Evolutionary conservation across 2,113 vertebrate genomes (phyloP), one percentile per base, ranked within the genome.

Genomic region (Pygoscelis antarcticus): DNA sequence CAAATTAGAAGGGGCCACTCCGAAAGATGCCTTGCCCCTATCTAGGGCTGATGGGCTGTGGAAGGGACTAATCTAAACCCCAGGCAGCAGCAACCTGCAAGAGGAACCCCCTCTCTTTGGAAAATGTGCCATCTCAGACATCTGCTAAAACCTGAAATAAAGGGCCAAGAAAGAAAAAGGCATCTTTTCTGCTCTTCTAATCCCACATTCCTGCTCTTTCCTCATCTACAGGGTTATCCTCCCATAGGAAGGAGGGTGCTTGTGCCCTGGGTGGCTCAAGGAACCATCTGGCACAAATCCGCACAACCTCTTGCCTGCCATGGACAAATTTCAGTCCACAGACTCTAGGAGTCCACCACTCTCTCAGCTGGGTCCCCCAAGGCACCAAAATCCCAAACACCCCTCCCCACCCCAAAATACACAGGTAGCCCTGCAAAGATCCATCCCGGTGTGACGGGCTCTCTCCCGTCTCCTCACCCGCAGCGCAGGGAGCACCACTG

Each of bases 1-100:
- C 64, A 77, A 65, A 89, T 86, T 92, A 95, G 92, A 94, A 88
- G 11, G 23, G 16, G 27, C 17, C 38, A 42, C n/a, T 74, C 49
- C 47, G 34, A 38, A 61, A 91, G 9, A 10, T 47, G 44, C 44
- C 12, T 79, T 44, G 13, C 10, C 30, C 71, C 20, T 65, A 2
- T 47, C 49, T 26, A 54, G 38, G 66, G 66, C 61, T 69, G 21
- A 93, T 85, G 19, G 30, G 46, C 27, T 54, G n/a, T 40, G 40
- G 52, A 62, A 83, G 21, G 27, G 42, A 49, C 9, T 34, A 64
- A 71, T 77, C 49, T 64, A 72, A 52, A 65, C 4, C 21, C 3
- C 40, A 13, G 14, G 30, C 18, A 93, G 27, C 22, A 68, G 26
- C 7, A 17, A 78, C 15, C 47, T 81, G n/a, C 12, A 34, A 46